Evolutionary conservation across 1,140 invertebrate genomes (phyloP).

Genomic region (Zophobas atratus): DNA sequence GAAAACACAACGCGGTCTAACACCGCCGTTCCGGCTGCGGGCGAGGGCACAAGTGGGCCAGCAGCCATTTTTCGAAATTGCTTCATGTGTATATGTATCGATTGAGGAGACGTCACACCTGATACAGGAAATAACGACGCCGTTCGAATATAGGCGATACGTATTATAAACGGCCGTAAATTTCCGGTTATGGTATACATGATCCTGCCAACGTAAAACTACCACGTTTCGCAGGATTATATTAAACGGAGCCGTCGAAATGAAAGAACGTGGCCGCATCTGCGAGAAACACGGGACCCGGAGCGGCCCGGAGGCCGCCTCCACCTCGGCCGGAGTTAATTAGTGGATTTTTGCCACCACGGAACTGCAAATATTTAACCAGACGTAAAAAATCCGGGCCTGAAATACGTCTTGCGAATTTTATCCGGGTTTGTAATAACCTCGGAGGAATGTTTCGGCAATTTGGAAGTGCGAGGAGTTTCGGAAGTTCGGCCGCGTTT

Average conservation of each 20-base stretch:
- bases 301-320: not conserved
- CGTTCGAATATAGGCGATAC: conserved; percentile 1
- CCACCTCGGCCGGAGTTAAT: not conserved
- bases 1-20: not conserved
- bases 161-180: conserved; percentile 42
- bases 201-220: conserved; percentile 39
- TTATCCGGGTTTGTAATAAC: too few species aligned
- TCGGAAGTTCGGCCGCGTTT: too few species aligned
- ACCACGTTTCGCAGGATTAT: conserved; percentile 16
- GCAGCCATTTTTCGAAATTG: conserved; percentile 22
- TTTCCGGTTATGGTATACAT: conserved; percentile 38
- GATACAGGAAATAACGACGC: conserved; percentile 47
- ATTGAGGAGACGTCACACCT: conserved; percentile 44
- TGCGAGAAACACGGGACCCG: not conserved
- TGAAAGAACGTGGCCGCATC: not conserved
- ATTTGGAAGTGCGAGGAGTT: too few species aligned
- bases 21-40: conserved; percentile 1
- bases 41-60: not conserved
- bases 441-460: too few species aligned
- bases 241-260: conserved; percentile 11
- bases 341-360: not conserved
- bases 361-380: not conserved
- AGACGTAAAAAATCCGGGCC: not conserved
- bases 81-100: conserved; percentile 1
- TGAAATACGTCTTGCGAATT: not conserved